Evolutionary conservation across 2,113 vertebrate genomes (phyloP), one percentile per base, ranked within the genome.

Genomic region (Corythornis madagascariensis): DNA sequence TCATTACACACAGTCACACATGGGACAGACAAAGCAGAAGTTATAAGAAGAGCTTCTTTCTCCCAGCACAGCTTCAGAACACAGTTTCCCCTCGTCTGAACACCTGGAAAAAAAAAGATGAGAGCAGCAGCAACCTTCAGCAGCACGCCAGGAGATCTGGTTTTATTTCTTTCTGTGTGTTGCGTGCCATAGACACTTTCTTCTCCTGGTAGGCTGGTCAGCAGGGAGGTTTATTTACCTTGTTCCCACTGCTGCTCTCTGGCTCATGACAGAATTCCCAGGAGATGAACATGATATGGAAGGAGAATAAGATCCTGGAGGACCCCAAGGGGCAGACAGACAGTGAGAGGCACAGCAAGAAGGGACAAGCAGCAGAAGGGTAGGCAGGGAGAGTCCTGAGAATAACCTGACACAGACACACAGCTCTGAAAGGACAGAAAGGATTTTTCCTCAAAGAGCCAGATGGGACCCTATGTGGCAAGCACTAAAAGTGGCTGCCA

Each of bases 101-200:
- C 26, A 63, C 59, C 16, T 53, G n/a, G 61, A 90, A 86, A 38
- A 38, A 31, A 38, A 31, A 70, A 42, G 28, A 45, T 1, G 11
- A 82, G 28, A 81, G 31, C 15, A 78, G 2, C 57, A 52, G 40
- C 29, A 75, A 22, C 25, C 16, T 66, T 22, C 19, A 89, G 28
- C 47, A 47, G 4, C 0, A 8, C 28, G 20, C 52, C 63, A 50
- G 2, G 5, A 59, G 4, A 45, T 8, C 4, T n/a, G 8, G 3
- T 48, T 60, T 52, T 9, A 17, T 47, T 74, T 42, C 25, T 48
- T 65, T n/a, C 38, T 48, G 29, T 1, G 0, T 21, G 43, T 42
- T 48, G 33, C 13, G 22, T n/a, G 38, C 29, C 63, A 10, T 43
- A 10, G 57, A 35, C 10, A 12, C 25, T 67, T 35, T 15, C n/a